Evolutionary conservation across 2,888 invertebrate genomes (phyloP).

Genomic region (Nasonovia ribisnigri): DNA sequence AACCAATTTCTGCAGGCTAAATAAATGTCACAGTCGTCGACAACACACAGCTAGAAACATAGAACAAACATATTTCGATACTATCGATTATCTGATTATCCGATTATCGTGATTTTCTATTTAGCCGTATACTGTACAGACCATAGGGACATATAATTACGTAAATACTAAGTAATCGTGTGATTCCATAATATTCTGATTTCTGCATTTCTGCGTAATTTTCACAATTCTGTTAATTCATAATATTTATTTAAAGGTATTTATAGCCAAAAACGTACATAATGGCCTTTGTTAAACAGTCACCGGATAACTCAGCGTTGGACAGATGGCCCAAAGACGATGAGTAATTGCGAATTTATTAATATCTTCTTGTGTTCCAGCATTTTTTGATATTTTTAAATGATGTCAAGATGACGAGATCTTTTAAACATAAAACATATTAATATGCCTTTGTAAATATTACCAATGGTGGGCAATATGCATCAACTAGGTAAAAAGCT

Average conservation of each 20-base stretch:
- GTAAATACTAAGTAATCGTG: background rate
- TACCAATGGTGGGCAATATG: too few species aligned
- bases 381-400: background rate
- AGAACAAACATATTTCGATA: background rate
- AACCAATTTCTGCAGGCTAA: background rate
- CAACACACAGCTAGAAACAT: background rate
- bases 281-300: background rate
- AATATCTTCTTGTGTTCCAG: background rate
- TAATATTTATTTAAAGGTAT: background rate
- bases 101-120: background rate
- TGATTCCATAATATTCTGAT: background rate
- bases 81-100: too few species aligned
- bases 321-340: background rate
- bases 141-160: background rate
- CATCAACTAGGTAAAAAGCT: too few species aligned
- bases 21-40: background rate
- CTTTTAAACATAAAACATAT: background rate
- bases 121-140: background rate
- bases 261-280: background rate
- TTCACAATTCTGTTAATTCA: background rate
- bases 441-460: too few species aligned
- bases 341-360: background rate
- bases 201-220: background rate
- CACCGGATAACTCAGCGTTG: slow-evolving; percentile 10
- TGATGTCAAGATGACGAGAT: background rate